Percentiles rank a stretch among this genome's conserved stretches.
These are phyloP conservation scores for Melanophora roralis DNA, from an alignment of 2,888 invertebrate genomes.

Conservation along the genomic window DNA sequence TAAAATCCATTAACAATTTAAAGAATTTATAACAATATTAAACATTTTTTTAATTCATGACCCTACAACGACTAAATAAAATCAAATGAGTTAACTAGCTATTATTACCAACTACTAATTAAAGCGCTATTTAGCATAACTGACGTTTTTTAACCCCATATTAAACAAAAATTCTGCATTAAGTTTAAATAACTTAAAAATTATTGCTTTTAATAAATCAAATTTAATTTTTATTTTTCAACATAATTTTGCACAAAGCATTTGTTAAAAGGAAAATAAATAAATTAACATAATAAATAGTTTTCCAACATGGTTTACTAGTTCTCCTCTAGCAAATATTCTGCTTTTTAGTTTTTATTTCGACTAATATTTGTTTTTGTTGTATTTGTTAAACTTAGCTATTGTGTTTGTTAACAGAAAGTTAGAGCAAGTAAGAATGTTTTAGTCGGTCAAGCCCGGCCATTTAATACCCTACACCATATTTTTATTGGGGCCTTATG, in stretches of 20 bases:
- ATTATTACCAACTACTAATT: neutral
- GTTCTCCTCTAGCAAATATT: neutral
- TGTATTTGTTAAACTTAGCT: too few species aligned
- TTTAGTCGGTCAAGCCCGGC: too few species aligned
- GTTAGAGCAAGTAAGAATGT: too few species aligned
- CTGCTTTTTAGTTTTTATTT: too few species aligned
- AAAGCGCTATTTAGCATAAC: neutral
- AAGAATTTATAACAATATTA: too few species aligned
- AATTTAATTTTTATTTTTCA: neutral
- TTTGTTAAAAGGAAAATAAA: neutral
- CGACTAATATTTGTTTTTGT: too few species aligned
- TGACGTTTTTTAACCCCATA: neutral
- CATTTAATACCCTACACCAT: too few species aligned
- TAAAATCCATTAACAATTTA: too few species aligned
- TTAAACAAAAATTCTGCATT: neutral
- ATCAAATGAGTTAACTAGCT: neutral
- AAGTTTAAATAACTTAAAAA: neutral
- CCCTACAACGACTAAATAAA: neutral
- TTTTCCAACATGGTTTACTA: neutral
- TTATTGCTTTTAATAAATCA: neutral
- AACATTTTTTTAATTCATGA: too few species aligned
- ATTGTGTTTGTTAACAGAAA: neutral
- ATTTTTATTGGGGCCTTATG: too few species aligned
- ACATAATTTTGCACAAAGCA: neutral
- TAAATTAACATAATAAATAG: neutral